phyloP scores from a whole-genome alignment of 2,113 vertebrate genomes.

The Mungos mungo region DNA sequence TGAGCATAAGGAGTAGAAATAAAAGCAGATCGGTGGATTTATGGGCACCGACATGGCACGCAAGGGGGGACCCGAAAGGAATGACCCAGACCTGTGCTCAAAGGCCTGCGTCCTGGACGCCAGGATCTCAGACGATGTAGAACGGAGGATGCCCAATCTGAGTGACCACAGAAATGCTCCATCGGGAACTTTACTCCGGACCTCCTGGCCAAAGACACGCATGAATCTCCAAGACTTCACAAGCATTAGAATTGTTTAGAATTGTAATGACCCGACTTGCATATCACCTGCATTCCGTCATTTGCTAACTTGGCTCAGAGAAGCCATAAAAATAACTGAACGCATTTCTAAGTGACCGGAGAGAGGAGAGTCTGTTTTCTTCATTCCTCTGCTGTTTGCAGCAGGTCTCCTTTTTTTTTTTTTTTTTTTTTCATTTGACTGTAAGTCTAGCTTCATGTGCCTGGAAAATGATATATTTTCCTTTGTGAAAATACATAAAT shows the following conservation, averaged over 20 bases:
- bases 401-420: too few relatives aligned
- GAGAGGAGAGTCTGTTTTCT: neutral
- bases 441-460: neutral
- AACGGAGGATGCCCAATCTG: too few relatives aligned
- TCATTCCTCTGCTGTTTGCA: neutral
- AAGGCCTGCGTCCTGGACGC: neutral
- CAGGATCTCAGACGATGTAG: neutral
- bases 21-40: neutral
- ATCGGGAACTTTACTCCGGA: too few relatives aligned
- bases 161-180: rapidly evolving
- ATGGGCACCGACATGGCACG: rapidly evolving
- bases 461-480: neutral
- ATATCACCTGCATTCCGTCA: neutral
- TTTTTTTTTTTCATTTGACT: neutral
- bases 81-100: rapidly evolving
- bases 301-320: neutral
- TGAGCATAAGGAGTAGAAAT: neutral
- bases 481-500: neutral
- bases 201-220: neutral
- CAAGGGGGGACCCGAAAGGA: too few relatives aligned
- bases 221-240: neutral
- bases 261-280: too few relatives aligned
- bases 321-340: neutral
- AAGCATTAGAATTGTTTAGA: too few relatives aligned
- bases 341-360: neutral